Evolutionary conservation across 2,888 invertebrate species (phyloP).

Genomic region (Andrena marginata): DNA sequence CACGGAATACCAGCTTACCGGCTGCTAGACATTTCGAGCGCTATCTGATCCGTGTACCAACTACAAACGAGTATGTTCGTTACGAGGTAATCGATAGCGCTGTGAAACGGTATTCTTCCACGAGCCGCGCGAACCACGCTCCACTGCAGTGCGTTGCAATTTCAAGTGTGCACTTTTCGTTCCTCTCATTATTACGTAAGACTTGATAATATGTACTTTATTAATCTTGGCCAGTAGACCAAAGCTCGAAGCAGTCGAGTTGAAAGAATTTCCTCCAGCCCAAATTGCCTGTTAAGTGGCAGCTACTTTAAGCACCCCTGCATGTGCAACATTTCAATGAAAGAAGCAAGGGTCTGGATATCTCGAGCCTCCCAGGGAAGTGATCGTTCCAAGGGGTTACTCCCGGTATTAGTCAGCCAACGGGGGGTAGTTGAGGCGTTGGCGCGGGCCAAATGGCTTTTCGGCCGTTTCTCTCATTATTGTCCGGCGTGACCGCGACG

Average conservation of each 20-base stretch:
- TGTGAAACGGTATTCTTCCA: slow-evolving; percentile 11
- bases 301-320: neutral
- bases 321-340: neutral
- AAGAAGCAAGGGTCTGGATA: too few species aligned
- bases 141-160: neutral
- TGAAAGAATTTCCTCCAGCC: neutral
- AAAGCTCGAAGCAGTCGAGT: too few species aligned
- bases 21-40: slow-evolving; percentile 34
- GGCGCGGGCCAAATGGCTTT: neutral
- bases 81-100: slow-evolving; percentile 30
- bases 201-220: too few species aligned
- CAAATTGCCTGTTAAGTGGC: neutral
- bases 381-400: neutral
- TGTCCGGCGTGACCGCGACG: slow-evolving; percentile 1
- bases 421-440: neutral
- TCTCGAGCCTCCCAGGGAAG: too few species aligned
- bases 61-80: slow-evolving; percentile 31
- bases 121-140: neutral
- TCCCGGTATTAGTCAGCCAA: neutral
- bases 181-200: neutral
- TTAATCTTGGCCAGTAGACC: too few species aligned
- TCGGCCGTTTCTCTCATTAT: slow-evolving; percentile 29
- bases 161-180: neutral
- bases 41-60: slow-evolving; percentile 32
- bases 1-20: slow-evolving; percentile 3